Evolutionary conservation across 2,797 vertebrate species (phyloP).

Genomic region (Miichthys miiuy): DNA sequence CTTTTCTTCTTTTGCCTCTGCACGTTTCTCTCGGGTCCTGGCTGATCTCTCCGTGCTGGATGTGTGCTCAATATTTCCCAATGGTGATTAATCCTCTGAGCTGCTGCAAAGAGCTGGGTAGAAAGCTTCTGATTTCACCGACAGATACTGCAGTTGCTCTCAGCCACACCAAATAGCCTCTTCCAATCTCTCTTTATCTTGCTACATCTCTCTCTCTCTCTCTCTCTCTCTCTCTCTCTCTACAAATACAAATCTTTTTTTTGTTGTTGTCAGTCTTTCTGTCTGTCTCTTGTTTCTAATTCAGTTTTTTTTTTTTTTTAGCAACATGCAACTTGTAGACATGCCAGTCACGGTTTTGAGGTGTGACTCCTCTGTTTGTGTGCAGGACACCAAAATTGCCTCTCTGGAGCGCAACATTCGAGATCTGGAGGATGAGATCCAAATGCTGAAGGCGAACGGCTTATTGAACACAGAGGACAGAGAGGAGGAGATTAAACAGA

Average conservation of each 20-base stretch:
- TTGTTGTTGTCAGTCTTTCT: conserved; percentile 33
- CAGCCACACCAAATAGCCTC: conserved; percentile 57
- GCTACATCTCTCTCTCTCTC: conserved; percentile 32
- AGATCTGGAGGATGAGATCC: conserved; percentile 98
- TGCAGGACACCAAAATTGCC: conserved; percentile 97
- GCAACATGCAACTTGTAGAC: conserved; percentile 62
- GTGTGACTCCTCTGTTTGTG: conserved; percentile 75
- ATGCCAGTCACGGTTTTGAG: conserved; percentile 68
- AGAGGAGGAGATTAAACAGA: conserved; percentile 98
- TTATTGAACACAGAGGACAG: conserved; percentile 94
- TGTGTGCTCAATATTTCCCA: conserved; percentile 81
- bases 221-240: conserved; percentile 17
- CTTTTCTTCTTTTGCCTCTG: conserved; percentile 63
- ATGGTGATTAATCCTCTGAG: conserved; percentile 85
- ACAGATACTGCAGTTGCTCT: conserved; percentile 78
- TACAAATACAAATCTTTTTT: background rate
- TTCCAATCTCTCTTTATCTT: conserved; percentile 49
- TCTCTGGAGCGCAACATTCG: conserved; percentile 96
- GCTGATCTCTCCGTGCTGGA: conserved; percentile 70
- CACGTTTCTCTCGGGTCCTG: conserved; percentile 56
- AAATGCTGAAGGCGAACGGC: conserved; percentile 97
- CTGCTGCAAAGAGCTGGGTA: conserved; percentile 64
- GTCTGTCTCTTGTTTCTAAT: conserved; percentile 29
- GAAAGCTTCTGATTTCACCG: conserved; percentile 74
- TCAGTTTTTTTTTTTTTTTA: conserved; percentile 31